These are phyloP conservation scores for Drosophila setosimentum DNA, from an alignment of 2,888 invertebrate genomes.

Conservation along the genomic window DNA sequence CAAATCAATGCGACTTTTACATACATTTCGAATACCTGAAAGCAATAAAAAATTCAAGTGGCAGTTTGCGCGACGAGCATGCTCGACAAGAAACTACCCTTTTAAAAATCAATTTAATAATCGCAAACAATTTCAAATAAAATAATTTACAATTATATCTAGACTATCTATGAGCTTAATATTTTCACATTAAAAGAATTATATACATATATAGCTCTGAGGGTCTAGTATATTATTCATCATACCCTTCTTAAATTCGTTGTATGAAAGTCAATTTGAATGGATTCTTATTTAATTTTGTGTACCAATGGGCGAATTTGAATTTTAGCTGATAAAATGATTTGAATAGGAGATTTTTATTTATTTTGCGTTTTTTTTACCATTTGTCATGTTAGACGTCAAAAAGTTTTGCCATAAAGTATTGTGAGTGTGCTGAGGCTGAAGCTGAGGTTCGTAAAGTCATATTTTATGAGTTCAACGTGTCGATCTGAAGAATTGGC, in stretches of 20 bases:
- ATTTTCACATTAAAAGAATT: neutral
- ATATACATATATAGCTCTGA: neutral
- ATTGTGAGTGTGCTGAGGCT: constrained; percentile 1
- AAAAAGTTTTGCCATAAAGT: constrained; percentile 49
- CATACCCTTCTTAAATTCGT: neutral
- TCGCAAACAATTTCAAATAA: neutral
- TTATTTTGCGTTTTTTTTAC: constrained; percentile 1
- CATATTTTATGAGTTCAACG: constrained; percentile 16
- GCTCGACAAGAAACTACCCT: constrained; percentile 15
- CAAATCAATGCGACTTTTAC: constrained; percentile 35
- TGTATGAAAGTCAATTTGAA: constrained; percentile 29
- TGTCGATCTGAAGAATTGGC: neutral
- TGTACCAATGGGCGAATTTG: constrained; percentile 47
- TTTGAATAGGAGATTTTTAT: constrained; percentile 13
- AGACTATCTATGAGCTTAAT: neutral
- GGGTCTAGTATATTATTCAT: neutral
- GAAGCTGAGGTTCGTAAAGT: neutral
- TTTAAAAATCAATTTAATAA: neutral
- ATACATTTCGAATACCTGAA: constrained; percentile 21
- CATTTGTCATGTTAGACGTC: constrained; percentile 41
- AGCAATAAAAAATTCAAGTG: constrained; percentile 2
- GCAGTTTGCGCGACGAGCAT: neutral
- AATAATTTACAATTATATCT: neutral
- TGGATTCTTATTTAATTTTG: constrained; percentile 13
- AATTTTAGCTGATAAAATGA: constrained; percentile 38